A percentile compares a stretch with the other conserved stretches of the same genome.
Conservation (phyloP, 2,888 invertebrate genomes). For the Ecliptopera silaceata region DNA sequence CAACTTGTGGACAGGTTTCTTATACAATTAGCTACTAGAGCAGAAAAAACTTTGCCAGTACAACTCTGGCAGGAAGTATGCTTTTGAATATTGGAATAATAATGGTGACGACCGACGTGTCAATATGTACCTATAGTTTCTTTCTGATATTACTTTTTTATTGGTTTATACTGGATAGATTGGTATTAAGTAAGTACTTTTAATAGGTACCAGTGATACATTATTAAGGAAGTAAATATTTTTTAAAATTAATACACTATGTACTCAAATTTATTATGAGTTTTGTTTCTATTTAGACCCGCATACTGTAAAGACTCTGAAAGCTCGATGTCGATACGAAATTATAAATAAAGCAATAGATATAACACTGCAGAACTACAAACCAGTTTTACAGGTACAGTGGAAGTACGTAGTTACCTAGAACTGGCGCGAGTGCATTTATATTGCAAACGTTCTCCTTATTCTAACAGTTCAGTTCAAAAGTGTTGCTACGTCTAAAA, state of each 20-base stretch:
- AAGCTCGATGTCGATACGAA: too few relatives aligned
- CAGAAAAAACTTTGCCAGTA: constrained; percentile 44
- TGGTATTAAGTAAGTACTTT: too few relatives aligned
- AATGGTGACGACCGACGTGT: too few relatives aligned
- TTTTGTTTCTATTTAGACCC: too few relatives aligned
- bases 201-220: too few relatives aligned
- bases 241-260: too few relatives aligned
- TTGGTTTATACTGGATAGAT: too few relatives aligned
- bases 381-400: constrained; percentile 17
- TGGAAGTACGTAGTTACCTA: constrained; percentile 10
- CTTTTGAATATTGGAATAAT: constrained; percentile 21
- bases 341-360: too few relatives aligned
- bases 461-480: not conserved
- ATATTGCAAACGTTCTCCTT: not conserved
- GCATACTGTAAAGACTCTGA: too few relatives aligned
- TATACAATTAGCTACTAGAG: constrained; percentile 69
- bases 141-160: not conserved
- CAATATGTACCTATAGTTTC: too few relatives aligned
- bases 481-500: not conserved
- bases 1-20: constrained; percentile 71
- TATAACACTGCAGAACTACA: constrained; percentile 9
- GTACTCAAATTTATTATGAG: too few relatives aligned
- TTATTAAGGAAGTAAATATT: too few relatives aligned
- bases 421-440: constrained; percentile 5
- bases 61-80: constrained; percentile 6